phyloP scores from a whole-genome alignment of 2,888 invertebrate genomes.

The Lissocephala sabroskyi region DNA sequence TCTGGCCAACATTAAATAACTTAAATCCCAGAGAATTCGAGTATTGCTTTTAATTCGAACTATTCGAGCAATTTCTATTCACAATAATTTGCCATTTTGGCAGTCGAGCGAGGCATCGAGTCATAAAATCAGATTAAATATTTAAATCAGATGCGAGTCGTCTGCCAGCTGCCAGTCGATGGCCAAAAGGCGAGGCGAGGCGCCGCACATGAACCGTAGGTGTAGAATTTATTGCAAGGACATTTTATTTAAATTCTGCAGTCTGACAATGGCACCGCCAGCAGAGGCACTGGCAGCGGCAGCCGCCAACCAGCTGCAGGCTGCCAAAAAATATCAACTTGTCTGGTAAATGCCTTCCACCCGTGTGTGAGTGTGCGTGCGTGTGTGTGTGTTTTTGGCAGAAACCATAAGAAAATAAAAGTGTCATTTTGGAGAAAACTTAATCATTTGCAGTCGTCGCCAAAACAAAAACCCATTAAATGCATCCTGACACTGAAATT shows the following conservation, averaged over 20 bases:
- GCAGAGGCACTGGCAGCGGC: slow-evolving; percentile 19
- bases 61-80: no score
- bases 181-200: no score
- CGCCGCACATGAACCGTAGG: slow-evolving; percentile 1
- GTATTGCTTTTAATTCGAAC: no score
- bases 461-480: slow-evolving; percentile 11
- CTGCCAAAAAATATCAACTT: slow-evolving; percentile 32
- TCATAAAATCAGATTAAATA: slow-evolving; percentile 61
- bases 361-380: background rate
- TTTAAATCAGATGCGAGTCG: slow-evolving; percentile 45
- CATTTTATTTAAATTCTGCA: slow-evolving; percentile 53
- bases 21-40: no score
- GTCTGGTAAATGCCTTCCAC: slow-evolving; percentile 5
- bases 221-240: slow-evolving; percentile 50
- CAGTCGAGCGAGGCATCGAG: slow-evolving; percentile 34
- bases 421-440: slow-evolving; percentile 43
- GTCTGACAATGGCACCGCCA: slow-evolving; percentile 37
- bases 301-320: background rate
- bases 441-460: slow-evolving; percentile 45
- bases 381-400: slow-evolving; percentile 4
- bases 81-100: background rate
- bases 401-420: slow-evolving; percentile 48
- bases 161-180: no score
- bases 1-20: no score
- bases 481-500: slow-evolving; percentile 12